phyloP scores from a whole-genome alignment of 2,113 vertebrate species.

The Sinocyclocheilus anophthalmus region DNA sequence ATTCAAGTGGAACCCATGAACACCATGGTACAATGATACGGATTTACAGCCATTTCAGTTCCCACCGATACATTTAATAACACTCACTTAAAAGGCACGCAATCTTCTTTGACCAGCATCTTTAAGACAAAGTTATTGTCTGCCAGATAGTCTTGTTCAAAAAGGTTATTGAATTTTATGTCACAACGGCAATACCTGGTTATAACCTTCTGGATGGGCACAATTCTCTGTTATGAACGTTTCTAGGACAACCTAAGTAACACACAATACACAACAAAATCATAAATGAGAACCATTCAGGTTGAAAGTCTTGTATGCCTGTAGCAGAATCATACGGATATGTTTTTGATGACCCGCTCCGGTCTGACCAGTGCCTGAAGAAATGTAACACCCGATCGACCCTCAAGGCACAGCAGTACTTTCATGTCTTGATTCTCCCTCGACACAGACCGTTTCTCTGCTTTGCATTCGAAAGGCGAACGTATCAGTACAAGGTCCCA shows the following conservation, averaged over 20 bases:
- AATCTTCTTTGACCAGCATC: neutral
- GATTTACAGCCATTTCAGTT: constrained; percentile 9
- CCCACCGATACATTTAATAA: neutral
- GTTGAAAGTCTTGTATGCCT: neutral
- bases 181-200: constrained; percentile 1
- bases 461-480: too few relatives aligned
- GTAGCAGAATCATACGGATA: neutral
- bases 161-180: neutral
- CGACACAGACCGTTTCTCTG: too few relatives aligned
- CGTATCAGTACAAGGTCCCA: too few relatives aligned
- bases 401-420: too few relatives aligned
- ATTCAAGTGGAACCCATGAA: neutral
- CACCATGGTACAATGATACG: neutral
- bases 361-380: neutral
- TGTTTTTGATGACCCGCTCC: too few relatives aligned
- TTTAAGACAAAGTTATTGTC: neutral
- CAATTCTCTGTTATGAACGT: neutral
- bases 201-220: neutral
- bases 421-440: too few relatives aligned
- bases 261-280: constrained; percentile 2
- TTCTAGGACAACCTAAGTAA: neutral
- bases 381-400: too few relatives aligned
- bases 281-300: neutral
- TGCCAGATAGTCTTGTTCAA: neutral
- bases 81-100: neutral